A percentile compares a stretch with the other conserved stretches of the same genome.
Conservation (phyloP, 2,113 vertebrate genomes). For the Zosterops japonicus region DNA sequence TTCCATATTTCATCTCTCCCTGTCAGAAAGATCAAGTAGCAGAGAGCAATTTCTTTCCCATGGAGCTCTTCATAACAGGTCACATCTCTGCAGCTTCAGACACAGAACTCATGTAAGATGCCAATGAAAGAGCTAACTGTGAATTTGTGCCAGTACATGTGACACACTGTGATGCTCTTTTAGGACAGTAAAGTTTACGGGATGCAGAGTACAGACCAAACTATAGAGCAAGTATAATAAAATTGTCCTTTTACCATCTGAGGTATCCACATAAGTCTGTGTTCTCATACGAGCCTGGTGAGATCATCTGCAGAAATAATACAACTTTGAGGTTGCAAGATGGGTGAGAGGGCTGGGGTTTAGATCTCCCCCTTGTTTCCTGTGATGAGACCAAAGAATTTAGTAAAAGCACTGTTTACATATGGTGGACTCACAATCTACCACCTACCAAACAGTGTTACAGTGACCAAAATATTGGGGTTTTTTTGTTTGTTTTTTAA, state of each 20-base stretch:
- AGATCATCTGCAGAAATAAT: background rate
- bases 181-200: background rate
- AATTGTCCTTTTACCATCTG: background rate
- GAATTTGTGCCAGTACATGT: background rate
- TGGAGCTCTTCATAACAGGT: background rate
- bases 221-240: background rate
- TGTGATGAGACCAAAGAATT: background rate
- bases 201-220: background rate
- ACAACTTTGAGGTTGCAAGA: background rate
- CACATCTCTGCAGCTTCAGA: background rate
- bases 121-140: background rate
- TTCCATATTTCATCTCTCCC: background rate
- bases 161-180: background rate
- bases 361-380: background rate
- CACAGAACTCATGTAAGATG: background rate
- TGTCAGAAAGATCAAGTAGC: background rate
- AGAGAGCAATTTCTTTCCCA: background rate
- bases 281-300: background rate
- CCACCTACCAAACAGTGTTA: background rate
- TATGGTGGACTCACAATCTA: background rate
- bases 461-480: background rate
- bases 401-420: background rate
- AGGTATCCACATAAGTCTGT: background rate
- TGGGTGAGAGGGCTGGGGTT: background rate
- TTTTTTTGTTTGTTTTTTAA: accelerated